A percentile compares a stretch with the other conserved stretches of the same genome.
phyloP scores from a whole-genome alignment of 2,888 invertebrate genomes.

The Sycophila texana region DNA sequence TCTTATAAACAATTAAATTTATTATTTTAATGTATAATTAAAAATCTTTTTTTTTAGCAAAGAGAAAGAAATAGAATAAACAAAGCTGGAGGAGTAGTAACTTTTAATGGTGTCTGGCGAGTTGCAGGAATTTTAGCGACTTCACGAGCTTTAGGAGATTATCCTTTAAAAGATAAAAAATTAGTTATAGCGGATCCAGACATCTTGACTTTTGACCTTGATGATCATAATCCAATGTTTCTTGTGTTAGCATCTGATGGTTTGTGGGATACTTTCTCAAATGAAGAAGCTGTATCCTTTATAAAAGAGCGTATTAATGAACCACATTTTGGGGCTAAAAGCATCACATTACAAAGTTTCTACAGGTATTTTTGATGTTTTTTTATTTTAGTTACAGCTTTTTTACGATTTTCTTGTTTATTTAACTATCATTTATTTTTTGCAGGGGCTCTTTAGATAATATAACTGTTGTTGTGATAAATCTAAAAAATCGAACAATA shows the following conservation, averaged over 20 bases:
- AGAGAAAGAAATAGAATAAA: constrained; percentile 94
- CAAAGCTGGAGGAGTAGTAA: constrained; percentile 96
- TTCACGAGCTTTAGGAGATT: constrained; percentile 95
- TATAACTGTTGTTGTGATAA: constrained; percentile 94
- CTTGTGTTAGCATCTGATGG: constrained; percentile 96
- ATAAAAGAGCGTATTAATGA: constrained; percentile 91
- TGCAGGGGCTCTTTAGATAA: constrained; percentile 93
- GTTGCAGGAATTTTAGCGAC: constrained; percentile 97
- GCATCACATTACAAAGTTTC: constrained; percentile 92
- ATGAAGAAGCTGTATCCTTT: constrained; percentile 94
- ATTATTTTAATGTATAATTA: neutral
- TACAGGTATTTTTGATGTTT: constrained; percentile 75
- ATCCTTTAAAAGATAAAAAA: constrained; percentile 94
- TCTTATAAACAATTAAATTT: no score
- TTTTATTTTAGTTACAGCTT: neutral
- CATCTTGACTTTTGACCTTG: constrained; percentile 92
- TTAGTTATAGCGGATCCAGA: constrained; percentile 97
- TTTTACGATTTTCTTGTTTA: constrained; percentile 11
- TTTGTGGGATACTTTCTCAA: constrained; percentile 96
- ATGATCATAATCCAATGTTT: constrained; percentile 91
- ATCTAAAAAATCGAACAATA: constrained; percentile 80
- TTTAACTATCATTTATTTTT: constrained; percentile 39
- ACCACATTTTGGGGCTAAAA: constrained; percentile 93
- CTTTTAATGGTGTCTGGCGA: constrained; percentile 97
- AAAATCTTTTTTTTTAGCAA: constrained; percentile 77